Percentiles rank a stretch among this genome's conserved stretches.
These are phyloP conservation scores for Xylota sylvarum DNA, from an alignment of 2,888 invertebrate species.

Conservation along the genomic window DNA sequence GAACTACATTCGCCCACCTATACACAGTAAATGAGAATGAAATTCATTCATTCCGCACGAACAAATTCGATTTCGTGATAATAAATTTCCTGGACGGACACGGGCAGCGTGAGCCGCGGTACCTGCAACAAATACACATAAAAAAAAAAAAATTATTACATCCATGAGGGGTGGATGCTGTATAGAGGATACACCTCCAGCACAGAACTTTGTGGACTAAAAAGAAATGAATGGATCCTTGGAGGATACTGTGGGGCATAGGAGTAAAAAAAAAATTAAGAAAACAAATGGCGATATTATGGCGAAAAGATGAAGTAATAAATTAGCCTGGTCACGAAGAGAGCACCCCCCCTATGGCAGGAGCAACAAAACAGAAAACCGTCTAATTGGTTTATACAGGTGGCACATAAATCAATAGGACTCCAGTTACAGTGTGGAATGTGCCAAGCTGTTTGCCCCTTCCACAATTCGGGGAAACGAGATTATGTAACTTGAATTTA, in stretches of 20 bases:
- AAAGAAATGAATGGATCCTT: slow-evolving; percentile 52
- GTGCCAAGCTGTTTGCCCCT: background rate
- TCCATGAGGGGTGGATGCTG: slow-evolving; percentile 21
- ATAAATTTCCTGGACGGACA: slow-evolving; percentile 60
- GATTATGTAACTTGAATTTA: slow-evolving; percentile 50
- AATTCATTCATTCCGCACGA: slow-evolving; percentile 68
- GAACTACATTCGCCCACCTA: background rate
- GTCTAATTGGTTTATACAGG: slow-evolving; percentile 74
- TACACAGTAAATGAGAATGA: slow-evolving; percentile 39
- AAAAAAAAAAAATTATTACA: background rate
- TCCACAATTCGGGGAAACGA: background rate
- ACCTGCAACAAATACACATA: slow-evolving; percentile 17
- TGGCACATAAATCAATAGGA: slow-evolving; percentile 71
- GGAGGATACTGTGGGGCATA: slow-evolving; percentile 12
- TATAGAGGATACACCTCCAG: slow-evolving; percentile 12
- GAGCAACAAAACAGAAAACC: slow-evolving; percentile 49
- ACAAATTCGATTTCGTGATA: slow-evolving; percentile 77
- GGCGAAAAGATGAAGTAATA: slow-evolving; percentile 74
- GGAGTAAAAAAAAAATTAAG: slow-evolving; percentile 35
- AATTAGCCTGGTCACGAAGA: slow-evolving; percentile 74
- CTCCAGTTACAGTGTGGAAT: slow-evolving; percentile 2
- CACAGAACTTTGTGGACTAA: slow-evolving; percentile 9
- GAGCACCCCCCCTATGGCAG: background rate
- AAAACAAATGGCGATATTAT: slow-evolving; percentile 63
- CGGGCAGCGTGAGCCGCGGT: background rate